Conservation (phyloP, 2,113 vertebrate species). For the Salvelinus sp. region DNA sequence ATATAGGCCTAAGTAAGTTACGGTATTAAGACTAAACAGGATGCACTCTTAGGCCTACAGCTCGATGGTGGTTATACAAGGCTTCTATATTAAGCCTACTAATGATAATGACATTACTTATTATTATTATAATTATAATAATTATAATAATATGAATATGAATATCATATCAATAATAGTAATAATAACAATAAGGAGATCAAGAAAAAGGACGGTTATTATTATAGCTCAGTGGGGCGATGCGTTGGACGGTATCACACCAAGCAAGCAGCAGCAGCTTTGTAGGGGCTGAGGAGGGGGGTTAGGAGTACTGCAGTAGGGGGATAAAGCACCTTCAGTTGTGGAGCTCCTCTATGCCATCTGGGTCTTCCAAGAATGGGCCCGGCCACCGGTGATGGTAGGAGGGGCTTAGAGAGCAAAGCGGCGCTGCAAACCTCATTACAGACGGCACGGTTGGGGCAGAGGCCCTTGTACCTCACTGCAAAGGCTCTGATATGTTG, state of each 20-base stretch:
- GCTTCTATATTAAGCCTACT: too few relatives aligned
- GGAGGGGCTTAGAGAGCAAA: not conserved
- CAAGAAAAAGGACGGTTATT: too few relatives aligned
- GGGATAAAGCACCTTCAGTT: not conserved
- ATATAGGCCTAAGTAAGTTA: too few relatives aligned
- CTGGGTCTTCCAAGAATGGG: not conserved
- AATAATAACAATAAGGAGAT: too few relatives aligned
- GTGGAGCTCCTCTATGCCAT: conserved; percentile 7
- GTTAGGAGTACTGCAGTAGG: not conserved
- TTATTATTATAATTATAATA: too few relatives aligned
- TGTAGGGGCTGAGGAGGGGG: not conserved
- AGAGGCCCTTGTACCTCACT: not conserved
- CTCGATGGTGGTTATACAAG: too few relatives aligned
- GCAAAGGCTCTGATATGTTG: too few relatives aligned
- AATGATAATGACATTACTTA: too few relatives aligned
- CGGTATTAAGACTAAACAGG: too few relatives aligned
- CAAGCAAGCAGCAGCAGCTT: not conserved
- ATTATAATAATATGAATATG: too few relatives aligned
- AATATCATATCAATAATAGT: too few relatives aligned
- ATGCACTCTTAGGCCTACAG: too few relatives aligned
- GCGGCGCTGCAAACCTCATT: not conserved
- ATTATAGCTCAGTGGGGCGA: not conserved
- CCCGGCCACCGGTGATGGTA: not conserved
- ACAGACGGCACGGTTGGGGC: not conserved
- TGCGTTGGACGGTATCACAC: not conserved